A percentile compares a stretch with the other conserved stretches of the same genome.
Conservation (phyloP, 2,113 vertebrate genomes). For the Melanerpes formicivorus region DNA sequence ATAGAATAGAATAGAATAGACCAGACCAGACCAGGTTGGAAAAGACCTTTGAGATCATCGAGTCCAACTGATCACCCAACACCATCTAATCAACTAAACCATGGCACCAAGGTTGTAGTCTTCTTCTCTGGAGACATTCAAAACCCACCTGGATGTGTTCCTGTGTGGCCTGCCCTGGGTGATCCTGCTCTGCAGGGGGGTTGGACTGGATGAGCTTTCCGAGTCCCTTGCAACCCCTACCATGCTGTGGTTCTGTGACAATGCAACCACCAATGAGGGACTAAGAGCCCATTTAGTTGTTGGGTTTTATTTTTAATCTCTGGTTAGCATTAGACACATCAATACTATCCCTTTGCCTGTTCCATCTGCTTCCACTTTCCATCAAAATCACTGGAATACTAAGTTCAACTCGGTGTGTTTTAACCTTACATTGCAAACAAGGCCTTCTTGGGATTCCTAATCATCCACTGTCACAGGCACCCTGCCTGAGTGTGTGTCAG, state of each 20-base stretch:
- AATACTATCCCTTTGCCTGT: neutral
- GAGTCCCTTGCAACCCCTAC: neutral
- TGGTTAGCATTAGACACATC: neutral
- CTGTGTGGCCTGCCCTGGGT: no score
- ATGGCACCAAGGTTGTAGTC: no score
- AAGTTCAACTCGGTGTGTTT: neutral
- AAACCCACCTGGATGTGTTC: no score
- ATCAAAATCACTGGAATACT: neutral
- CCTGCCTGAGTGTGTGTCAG: neutral
- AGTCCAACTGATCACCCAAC: no score
- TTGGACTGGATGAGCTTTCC: neutral
- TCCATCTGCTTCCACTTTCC: conserved; percentile 27
- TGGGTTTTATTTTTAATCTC: neutral
- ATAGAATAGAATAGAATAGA: no score
- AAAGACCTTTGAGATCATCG: no score
- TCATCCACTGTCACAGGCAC: neutral
- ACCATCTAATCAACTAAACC: no score
- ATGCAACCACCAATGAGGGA: neutral
- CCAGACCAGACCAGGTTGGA: no score
- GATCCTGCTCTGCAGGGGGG: no score
- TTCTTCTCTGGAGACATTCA: no score
- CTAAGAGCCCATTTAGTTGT: neutral
- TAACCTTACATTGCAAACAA: neutral
- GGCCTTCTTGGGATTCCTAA: neutral
- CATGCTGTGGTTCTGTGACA: neutral